Evolutionary conservation across 2,113 vertebrate genomes (phyloP).

Genomic region (Cisticola juncidis): DNA sequence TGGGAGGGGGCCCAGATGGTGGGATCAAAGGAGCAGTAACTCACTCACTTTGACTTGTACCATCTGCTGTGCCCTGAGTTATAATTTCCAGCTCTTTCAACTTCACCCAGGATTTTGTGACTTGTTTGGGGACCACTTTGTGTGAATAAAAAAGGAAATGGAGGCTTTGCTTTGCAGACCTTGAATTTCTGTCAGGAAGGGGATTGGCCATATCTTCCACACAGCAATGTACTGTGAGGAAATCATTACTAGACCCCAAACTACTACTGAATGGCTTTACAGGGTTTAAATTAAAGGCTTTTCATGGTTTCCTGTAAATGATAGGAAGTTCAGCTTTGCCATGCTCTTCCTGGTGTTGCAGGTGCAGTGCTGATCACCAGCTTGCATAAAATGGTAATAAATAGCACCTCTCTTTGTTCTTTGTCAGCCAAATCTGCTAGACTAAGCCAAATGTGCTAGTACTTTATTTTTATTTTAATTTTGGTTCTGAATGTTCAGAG

Average conservation of each 20-base stretch:
- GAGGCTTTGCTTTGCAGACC: not conserved
- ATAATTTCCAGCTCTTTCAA: not conserved
- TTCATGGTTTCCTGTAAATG: not conserved
- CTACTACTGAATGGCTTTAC: not conserved
- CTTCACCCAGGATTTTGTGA: not conserved
- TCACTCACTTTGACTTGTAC: not conserved
- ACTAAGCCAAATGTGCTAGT: not conserved
- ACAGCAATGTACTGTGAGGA: not conserved
- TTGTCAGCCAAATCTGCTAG: not conserved
- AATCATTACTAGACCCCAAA: not conserved
- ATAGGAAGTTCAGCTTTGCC: not conserved
- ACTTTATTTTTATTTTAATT: not conserved
- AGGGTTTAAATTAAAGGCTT: not conserved
- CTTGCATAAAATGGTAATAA: not conserved
- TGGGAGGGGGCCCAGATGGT: not conserved
- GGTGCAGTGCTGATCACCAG: not conserved
- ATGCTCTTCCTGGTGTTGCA: not conserved
- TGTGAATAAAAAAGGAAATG: not conserved
- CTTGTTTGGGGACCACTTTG: not conserved
- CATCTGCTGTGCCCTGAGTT: constrained; percentile 12
- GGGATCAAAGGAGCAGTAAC: constrained; percentile 4
- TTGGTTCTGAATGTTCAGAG: not conserved
- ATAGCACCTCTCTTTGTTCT: rapidly evolving
- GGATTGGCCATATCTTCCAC: not conserved
- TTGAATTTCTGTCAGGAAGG: not conserved